These are phyloP conservation scores for Agelastica alni DNA, from an alignment of 2,888 invertebrate species.

Conservation along the genomic window DNA sequence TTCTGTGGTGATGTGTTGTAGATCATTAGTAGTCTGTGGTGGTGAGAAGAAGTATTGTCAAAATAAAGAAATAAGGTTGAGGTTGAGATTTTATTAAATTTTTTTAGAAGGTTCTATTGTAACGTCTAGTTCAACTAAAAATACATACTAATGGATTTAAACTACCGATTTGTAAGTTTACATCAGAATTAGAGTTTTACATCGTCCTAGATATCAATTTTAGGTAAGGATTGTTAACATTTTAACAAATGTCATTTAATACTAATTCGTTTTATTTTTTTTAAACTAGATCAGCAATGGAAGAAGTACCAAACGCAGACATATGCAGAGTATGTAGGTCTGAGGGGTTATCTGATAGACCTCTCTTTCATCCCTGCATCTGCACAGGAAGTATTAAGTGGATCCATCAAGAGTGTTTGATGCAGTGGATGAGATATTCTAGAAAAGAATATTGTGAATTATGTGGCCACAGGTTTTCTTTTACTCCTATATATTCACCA, in stretches of 20 bases:
- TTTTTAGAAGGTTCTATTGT: no score
- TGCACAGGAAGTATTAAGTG: constrained; percentile 99
- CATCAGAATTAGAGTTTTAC: no score
- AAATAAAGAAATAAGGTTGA: no score
- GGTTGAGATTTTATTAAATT: no score
- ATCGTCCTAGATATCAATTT: no score
- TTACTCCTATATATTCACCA: constrained; percentile 98
- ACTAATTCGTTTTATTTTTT: constrained; percentile 1
- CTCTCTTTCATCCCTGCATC: constrained; percentile 96
- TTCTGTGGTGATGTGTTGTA: no score
- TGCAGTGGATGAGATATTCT: constrained; percentile 99
- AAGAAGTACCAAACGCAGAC: constrained; percentile 71
- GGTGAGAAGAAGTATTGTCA: no score
- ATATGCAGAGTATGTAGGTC: constrained; percentile 98
- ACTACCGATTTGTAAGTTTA: no score
- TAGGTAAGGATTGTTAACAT: not conserved
- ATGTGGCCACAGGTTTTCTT: constrained; percentile 96
- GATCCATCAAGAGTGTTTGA: constrained; percentile 97
- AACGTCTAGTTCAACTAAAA: no score
- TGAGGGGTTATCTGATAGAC: constrained; percentile 89
- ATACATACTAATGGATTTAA: no score
- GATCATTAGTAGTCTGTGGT: no score
- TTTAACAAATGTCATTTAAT: not conserved
- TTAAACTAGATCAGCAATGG: constrained; percentile 47
- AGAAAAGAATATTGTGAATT: constrained; percentile 98